These are phyloP conservation scores for Acronicta leporina DNA, from an alignment of 2,888 invertebrate species.

Conservation along the genomic window DNA sequence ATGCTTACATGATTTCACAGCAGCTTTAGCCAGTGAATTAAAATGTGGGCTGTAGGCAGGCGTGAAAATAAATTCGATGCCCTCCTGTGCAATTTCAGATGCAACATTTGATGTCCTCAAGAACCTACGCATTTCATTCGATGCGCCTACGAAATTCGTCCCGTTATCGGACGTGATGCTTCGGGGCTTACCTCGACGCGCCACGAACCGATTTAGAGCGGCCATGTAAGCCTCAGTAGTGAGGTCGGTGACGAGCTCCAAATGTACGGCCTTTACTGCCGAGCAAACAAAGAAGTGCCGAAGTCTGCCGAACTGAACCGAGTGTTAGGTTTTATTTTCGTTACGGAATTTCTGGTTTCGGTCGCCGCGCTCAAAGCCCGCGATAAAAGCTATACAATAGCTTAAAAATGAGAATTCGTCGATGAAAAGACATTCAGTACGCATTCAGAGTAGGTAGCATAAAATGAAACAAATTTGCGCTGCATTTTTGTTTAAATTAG, in stretches of 20 bases:
- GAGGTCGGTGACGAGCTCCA: conserved; percentile 18
- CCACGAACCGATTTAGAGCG: conserved; percentile 10
- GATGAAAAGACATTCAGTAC: no score
- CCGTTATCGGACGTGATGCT: conserved; percentile 1
- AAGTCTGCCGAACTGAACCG: no score
- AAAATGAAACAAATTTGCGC: no score
- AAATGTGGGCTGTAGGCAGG: background rate
- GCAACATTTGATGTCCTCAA: background rate
- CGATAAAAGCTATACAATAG: no score
- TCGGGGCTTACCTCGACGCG: conserved; percentile 11
- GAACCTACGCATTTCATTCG: background rate
- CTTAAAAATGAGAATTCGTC: no score
- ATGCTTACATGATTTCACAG: background rate
- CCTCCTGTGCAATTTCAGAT: background rate
- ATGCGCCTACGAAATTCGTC: background rate
- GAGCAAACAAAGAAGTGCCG: conserved; percentile 9
- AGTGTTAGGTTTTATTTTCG: no score
- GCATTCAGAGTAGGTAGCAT: no score
- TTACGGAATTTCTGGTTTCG: no score
- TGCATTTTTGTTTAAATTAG: no score
- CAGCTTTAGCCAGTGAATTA: background rate
- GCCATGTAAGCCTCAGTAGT: conserved; percentile 7
- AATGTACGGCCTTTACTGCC: conserved; percentile 6
- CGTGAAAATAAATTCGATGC: background rate
- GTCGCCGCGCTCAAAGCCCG: no score